Conservation (phyloP, 2,888 invertebrate species). For the Microctonus brassicae region DNA sequence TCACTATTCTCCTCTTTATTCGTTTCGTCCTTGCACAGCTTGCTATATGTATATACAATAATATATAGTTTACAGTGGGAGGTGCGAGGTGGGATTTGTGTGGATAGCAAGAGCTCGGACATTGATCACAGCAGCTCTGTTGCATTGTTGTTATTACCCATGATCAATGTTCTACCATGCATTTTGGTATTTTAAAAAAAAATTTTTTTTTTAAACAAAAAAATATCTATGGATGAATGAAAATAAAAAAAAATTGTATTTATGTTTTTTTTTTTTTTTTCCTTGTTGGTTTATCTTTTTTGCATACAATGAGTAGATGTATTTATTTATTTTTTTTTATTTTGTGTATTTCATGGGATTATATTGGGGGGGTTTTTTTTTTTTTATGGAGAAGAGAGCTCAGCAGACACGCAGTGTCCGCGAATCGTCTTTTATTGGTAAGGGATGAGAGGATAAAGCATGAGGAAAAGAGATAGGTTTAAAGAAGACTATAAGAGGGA, state of each 20-base stretch:
- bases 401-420: slow-evolving; percentile 18
- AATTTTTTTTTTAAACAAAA: not conserved
- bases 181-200: not conserved
- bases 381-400: not conserved
- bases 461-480: not conserved
- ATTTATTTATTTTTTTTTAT: not conserved
- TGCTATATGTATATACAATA: not conserved
- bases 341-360: not conserved
- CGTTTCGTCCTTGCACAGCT: slow-evolving; percentile 29
- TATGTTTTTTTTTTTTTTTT: slow-evolving; percentile 4
- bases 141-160: slow-evolving; percentile 32
- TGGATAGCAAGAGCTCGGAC: slow-evolving; percentile 19
- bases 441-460: not conserved
- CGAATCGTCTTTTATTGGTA: slow-evolving; percentile 21
- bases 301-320: not conserved
- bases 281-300: not conserved
- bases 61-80: not conserved
- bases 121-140: slow-evolving; percentile 30
- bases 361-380: slow-evolving; percentile 7
- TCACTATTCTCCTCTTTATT: slow-evolving; percentile 10
- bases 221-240: too few species aligned
- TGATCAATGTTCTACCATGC: slow-evolving; percentile 1
- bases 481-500: not conserved
- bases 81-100: slow-evolving; percentile 1
- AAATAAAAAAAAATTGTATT: too few species aligned